Evolutionary conservation across 2,797 vertebrate genomes (phyloP).

Genomic region (Hephaestus fuliginosus): DNA sequence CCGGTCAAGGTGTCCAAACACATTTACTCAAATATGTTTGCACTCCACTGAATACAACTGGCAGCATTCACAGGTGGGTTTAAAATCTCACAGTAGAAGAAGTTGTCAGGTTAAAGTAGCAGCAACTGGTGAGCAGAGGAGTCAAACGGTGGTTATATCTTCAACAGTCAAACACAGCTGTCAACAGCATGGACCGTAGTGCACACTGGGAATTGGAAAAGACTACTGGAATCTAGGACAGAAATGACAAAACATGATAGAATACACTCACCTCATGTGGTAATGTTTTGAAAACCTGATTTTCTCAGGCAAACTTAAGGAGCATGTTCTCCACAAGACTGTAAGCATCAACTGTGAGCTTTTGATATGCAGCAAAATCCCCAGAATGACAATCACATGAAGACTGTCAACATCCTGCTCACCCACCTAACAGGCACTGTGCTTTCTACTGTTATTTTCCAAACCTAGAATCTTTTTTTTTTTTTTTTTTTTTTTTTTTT

Average conservation of each 20-base stretch:
- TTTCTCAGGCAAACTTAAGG: conserved; percentile 33
- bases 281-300: conserved; percentile 2
- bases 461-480: conserved; percentile 17
- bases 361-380: conserved; percentile 25
- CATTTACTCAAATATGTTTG: conserved; percentile 39
- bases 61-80: conserved; percentile 5
- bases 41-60: conserved; percentile 13
- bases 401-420: conserved; percentile 38
- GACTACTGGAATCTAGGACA: conserved; percentile 28
- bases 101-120: conserved; percentile 28
- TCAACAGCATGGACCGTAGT: conserved; percentile 11
- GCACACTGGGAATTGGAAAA: conserved; percentile 15
- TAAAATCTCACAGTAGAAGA: conserved; percentile 12
- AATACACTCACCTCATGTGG: conserved; percentile 13
- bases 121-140: not conserved
- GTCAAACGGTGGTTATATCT: conserved; percentile 27
- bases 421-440: conserved; percentile 2
- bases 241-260: conserved; percentile 20
- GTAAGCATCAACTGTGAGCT: conserved; percentile 15
- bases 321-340: conserved; percentile 20
- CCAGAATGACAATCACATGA: conserved; percentile 49
- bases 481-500: conserved; percentile 21
- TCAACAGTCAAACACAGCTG: conserved; percentile 18
- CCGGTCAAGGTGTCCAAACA: conserved; percentile 37
- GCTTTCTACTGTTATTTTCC: conserved; percentile 42